Evolutionary conservation across 1,140 invertebrate species (phyloP).

Genomic region (Caerostris extrusa): DNA sequence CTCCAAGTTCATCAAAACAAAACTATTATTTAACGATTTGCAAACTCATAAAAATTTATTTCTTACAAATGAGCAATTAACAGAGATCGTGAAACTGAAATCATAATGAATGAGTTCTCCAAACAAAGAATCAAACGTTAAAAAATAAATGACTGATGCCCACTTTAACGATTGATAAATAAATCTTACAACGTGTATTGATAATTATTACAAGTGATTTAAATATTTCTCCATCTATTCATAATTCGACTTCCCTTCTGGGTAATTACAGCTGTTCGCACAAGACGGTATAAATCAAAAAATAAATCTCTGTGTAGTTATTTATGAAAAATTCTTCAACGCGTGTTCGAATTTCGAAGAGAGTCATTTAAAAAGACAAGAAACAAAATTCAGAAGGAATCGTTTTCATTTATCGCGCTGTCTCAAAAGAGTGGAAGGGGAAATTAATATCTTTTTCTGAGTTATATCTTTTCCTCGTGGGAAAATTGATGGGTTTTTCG

Average conservation of each 20-base stretch:
- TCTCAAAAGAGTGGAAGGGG: neutral
- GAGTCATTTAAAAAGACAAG: neutral
- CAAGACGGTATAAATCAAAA: neutral
- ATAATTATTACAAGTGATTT: neutral
- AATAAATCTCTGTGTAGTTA: neutral
- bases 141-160: no score
- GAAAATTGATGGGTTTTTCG: neutral
- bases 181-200: neutral
- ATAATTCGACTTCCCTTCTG: neutral
- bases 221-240: neutral
- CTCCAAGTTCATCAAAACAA: no score
- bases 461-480: slow-evolving; percentile 20
- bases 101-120: no score
- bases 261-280: neutral
- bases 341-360: neutral
- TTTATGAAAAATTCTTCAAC: slow-evolving; percentile 12
- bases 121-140: no score
- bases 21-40: no score
- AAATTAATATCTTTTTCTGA: slow-evolving; percentile 30
- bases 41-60: no score
- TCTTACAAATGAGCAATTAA: no score
- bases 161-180: neutral
- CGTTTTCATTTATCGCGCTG: slow-evolving; percentile 13
- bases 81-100: no score
- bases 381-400: neutral